Percentiles rank a stretch among this genome's conserved stretches.
phyloP scores from a whole-genome alignment of 2,888 invertebrate genomes.

The Acleris holmiana region DNA sequence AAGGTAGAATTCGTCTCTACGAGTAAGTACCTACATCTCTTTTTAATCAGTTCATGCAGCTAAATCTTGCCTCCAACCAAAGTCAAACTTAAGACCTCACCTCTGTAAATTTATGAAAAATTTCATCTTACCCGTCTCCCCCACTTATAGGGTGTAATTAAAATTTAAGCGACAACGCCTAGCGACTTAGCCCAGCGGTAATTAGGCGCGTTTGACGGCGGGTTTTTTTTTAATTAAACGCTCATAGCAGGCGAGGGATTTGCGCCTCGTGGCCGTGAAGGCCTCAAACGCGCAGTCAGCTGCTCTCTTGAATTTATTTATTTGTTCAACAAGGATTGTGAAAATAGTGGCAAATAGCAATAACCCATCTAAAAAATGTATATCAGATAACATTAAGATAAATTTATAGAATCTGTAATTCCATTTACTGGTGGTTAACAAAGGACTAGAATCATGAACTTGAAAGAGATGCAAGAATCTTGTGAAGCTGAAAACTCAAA shows the following conservation, averaged over 20 bases:
- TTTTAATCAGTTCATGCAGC: neutral
- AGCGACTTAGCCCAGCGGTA: slow-evolving; percentile 38
- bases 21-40: neutral
- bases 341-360: too few species aligned
- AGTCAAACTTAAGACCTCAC: neutral
- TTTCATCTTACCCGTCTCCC: slow-evolving; percentile 19
- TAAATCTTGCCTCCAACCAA: neutral
- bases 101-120: neutral
- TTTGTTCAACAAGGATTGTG: neutral
- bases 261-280: slow-evolving; percentile 3
- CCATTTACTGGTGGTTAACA: too few species aligned
- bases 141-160: slow-evolving; percentile 33
- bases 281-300: slow-evolving; percentile 17
- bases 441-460: too few species aligned
- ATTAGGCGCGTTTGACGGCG: slow-evolving; percentile 43
- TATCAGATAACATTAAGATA: too few species aligned
- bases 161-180: slow-evolving; percentile 34
- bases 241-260: slow-evolving; percentile 41
- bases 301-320: slow-evolving; percentile 1
- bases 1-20: too few species aligned
- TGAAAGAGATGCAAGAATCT: too few species aligned
- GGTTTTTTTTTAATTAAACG: slow-evolving; percentile 53
- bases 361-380: too few species aligned
- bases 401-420: too few species aligned
- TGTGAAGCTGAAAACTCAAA: too few species aligned